Percentiles rank a stretch among this genome's conserved stretches.
phyloP scores from a whole-genome alignment of 2,888 invertebrate species.

The Trissonchulus latispiculum region DNA sequence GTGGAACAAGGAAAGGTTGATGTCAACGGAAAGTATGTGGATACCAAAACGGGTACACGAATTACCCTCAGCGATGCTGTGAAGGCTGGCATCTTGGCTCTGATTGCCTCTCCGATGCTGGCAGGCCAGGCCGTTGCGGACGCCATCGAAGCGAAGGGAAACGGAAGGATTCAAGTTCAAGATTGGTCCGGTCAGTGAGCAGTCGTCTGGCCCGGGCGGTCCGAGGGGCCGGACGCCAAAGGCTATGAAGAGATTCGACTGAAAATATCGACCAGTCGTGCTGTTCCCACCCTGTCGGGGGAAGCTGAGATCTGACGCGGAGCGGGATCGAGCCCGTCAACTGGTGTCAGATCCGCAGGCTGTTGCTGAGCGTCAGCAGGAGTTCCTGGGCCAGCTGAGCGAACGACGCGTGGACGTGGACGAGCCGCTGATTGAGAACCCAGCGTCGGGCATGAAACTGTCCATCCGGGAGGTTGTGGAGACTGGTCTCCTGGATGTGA shows the following conservation, averaged over 20 bases:
- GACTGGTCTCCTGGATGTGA: constrained; percentile 65
- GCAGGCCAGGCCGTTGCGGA: constrained; percentile 76
- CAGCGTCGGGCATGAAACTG: constrained; percentile 53
- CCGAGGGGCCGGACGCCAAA: constrained; percentile 11
- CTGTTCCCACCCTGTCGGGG: constrained; percentile 39
- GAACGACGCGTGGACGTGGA: constrained; percentile 37
- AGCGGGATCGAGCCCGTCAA: constrained; percentile 24
- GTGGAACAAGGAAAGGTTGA: constrained; percentile 62
- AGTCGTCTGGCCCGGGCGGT: constrained; percentile 26
- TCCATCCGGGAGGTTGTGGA: constrained; percentile 68
- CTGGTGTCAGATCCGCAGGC: constrained; percentile 39
- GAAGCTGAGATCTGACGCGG: constrained; percentile 32
- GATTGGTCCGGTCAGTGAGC: constrained; percentile 23
- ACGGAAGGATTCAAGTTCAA: constrained; percentile 41
- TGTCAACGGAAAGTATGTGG: constrained; percentile 53
- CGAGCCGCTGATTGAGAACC: constrained; percentile 36
- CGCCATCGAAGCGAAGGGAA: constrained; percentile 58
- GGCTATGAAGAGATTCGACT: background rate
- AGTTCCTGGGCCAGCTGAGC: constrained; percentile 37
- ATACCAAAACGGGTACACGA: constrained; percentile 56
- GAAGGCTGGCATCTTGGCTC: constrained; percentile 70
- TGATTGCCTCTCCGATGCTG: constrained; percentile 73
- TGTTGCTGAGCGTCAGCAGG: constrained; percentile 39
- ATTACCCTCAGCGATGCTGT: constrained; percentile 61
- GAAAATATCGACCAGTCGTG: constrained; percentile 19